Percentiles rank a stretch among this genome's conserved stretches.
These are phyloP conservation scores for Tetramorium parvispinum DNA, from an alignment of 1,140 invertebrate genomes.

Conservation along the genomic window DNA sequence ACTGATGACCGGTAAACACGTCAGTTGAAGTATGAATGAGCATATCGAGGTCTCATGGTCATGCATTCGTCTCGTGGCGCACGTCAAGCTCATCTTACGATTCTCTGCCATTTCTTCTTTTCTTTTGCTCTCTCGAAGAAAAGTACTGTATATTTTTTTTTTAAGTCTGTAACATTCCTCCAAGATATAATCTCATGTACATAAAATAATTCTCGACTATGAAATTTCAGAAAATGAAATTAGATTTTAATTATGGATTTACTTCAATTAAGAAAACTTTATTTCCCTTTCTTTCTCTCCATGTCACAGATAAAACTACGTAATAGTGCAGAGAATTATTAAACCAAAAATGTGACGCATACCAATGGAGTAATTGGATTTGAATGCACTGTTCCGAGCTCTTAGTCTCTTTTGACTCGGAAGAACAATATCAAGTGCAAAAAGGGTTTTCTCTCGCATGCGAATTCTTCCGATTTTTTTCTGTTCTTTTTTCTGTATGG, in stretches of 20 bases:
- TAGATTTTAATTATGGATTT: not conserved
- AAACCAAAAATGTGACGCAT: not conserved
- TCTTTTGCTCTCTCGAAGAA: not conserved
- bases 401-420: not conserved
- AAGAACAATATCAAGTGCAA: not conserved
- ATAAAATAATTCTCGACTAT: constrained; percentile 3
- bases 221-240: no score
- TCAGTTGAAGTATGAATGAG: constrained; percentile 79
- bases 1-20: constrained; percentile 70
- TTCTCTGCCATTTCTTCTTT: constrained; percentile 49
- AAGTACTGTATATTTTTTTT: not conserved
- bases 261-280: not conserved
- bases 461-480: not conserved
- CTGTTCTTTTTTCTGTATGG: not conserved
- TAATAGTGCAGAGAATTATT: not conserved
- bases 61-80: constrained; percentile 68
- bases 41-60: constrained; percentile 62
- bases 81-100: constrained; percentile 37
- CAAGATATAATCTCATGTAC: not conserved
- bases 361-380: not conserved
- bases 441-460: not conserved
- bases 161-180: not conserved
- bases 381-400: not conserved
- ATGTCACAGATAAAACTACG: not conserved
- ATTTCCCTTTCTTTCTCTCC: not conserved